Conservation (phyloP, 2,888 invertebrate genomes). For the Emmelina monodactyla region DNA sequence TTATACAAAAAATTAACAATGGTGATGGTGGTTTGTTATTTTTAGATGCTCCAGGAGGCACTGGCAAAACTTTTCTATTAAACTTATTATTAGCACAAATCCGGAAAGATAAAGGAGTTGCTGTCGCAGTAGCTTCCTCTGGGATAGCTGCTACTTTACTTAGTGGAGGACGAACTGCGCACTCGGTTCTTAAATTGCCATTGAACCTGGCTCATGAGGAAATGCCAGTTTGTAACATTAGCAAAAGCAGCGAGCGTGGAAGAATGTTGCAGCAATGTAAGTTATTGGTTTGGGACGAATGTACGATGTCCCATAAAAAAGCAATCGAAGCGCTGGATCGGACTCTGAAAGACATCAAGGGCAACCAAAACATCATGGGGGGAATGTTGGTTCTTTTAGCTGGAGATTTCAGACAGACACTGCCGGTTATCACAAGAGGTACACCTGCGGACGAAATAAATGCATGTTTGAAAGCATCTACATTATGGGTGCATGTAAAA, state of each 20-base stretch:
- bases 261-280: conserved; percentile 13
- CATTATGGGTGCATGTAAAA: conserved; percentile 14
- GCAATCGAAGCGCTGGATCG: conserved; percentile 7
- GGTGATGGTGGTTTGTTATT: no score
- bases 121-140: conserved; percentile 14
- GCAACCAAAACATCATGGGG: conserved; percentile 2
- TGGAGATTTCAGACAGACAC: conserved; percentile 17
- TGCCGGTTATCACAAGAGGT: conserved; percentile 12
- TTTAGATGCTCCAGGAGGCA: conserved; percentile 13
- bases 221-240: conserved; percentile 16
- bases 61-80: conserved; percentile 14
- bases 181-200: conserved; percentile 13
- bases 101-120: conserved; percentile 14
- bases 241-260: conserved; percentile 14
- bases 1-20: no score
- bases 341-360: neutral
- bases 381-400: conserved; percentile 14
- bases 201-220: conserved; percentile 14
- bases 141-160: conserved; percentile 12
- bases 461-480: conserved; percentile 15
- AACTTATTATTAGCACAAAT: conserved; percentile 11
- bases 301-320: conserved; percentile 15
- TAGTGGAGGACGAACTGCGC: no score
- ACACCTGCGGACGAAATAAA: conserved; percentile 18
- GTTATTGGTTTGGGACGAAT: no score